phyloP scores from a whole-genome alignment of 2,113 vertebrate genomes.

The Grallaria varia region DNA sequence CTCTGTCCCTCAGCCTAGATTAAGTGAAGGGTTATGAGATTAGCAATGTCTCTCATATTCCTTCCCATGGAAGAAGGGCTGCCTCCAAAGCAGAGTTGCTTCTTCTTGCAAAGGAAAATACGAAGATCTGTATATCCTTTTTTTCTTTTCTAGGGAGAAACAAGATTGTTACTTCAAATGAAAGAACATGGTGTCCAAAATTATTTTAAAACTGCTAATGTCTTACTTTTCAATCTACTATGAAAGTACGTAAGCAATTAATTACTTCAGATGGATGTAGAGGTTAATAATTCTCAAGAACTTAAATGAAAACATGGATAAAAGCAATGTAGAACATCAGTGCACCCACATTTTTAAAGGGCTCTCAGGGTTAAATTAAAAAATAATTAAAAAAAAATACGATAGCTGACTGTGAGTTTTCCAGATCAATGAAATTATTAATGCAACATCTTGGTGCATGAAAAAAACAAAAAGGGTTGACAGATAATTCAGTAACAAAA shows the following conservation, averaged over 20 bases:
- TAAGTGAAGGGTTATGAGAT: not conserved
- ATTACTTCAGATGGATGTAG: not conserved
- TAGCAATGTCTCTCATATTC: not conserved
- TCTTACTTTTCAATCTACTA: not conserved
- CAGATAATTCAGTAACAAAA: slow-evolving; percentile 56
- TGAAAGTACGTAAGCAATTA: not conserved
- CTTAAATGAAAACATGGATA: not conserved
- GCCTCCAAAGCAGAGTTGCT: not conserved
- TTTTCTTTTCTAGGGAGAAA: not conserved
- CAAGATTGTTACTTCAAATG: not conserved
- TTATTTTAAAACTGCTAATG: not conserved
- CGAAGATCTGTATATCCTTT: fast-evolving
- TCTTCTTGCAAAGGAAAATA: not conserved
- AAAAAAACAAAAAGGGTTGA: not conserved
- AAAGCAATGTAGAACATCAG: not conserved
- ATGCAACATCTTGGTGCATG: not conserved
- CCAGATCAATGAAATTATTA: slow-evolving; percentile 9
- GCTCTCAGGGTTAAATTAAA: not conserved
- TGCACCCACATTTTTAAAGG: not conserved
- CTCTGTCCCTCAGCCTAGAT: not conserved
- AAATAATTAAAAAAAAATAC: not conserved
- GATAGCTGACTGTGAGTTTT: not conserved
- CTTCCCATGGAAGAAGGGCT: not conserved
- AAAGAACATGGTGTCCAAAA: not conserved
- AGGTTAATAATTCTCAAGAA: not conserved